Evolutionary conservation across 2,888 invertebrate genomes (phyloP), one percentile per base, ranked within the genome.

Genomic region (Caenorhabditis uteleia): DNA sequence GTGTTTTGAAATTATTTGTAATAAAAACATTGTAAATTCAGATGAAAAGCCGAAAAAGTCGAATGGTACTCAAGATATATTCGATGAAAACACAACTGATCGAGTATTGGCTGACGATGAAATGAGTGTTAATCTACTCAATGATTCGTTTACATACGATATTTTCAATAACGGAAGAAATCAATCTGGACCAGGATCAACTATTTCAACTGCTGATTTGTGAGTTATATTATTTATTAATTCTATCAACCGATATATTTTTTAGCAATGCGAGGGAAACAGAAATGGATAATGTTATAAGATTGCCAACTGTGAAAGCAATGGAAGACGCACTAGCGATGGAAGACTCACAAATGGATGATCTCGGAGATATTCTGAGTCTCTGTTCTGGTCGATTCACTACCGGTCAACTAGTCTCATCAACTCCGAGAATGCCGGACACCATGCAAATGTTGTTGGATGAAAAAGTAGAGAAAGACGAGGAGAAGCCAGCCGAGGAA

Each of bases 141-240:
- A 64, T 26, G 64, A 64, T 16, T 58, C 57, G 0, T 64, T 64
- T 43, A 58, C 58, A 18, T 62, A 51, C 18, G 56, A 62, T 31
- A 45, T 62, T 3, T 62, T 62, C 40, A 57, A 57, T 27, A 42
- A 40, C n/a, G 29, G n/a, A 0, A 47, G 50, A 27, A 18, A 38
- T 3, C 53, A 34, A 2, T 44, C 42, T 3, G 64, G 64, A n/a
- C 64, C 64, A 5, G 58, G 58, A 12, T 58, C 64, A 14, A 40
- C 54, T 2, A 31, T 43, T 14, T 57, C 57, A 1, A 53, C 27
- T 25, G 45, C 40, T 21, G 60, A 55, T 31, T 26, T 23, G 57
- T 57, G 2, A 40, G 57, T 23, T 26, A 34, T 10, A 23, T 14
- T 10, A 5, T 23, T n/a, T n/a, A n/a, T n/a, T n/a, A 29, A 10